phyloP scores from a whole-genome alignment of 1,140 invertebrate genomes.

The Philaenus spumarius region DNA sequence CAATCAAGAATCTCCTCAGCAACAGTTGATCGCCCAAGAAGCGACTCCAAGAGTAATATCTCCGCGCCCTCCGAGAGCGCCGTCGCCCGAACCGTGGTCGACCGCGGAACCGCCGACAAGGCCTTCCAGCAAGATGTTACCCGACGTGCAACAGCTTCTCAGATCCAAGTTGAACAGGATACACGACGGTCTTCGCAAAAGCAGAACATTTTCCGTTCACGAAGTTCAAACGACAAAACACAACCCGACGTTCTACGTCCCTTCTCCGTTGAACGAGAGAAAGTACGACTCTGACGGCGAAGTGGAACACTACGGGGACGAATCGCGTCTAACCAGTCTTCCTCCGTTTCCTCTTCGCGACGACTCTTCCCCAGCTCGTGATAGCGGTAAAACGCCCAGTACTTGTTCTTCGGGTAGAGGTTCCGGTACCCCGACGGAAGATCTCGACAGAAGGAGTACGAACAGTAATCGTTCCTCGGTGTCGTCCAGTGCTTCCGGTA shows the following conservation, averaged over 20 bases:
- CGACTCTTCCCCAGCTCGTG: background rate
- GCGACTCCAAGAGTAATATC: conserved; percentile 39
- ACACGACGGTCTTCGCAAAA: conserved; percentile 54
- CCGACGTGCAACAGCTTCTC: conserved; percentile 52
- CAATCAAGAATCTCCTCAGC: conserved; percentile 26
- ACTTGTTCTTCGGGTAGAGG: conserved; percentile 24
- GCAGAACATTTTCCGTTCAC: conserved; percentile 56
- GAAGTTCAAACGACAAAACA: conserved; percentile 47
- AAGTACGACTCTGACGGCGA: conserved; percentile 26
- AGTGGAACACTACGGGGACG: conserved; percentile 18
- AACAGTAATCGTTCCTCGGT: conserved; percentile 7
- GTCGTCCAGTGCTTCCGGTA: background rate
- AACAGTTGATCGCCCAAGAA: conserved; percentile 43
- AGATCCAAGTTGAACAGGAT: conserved; percentile 57
- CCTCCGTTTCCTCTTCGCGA: conserved; percentile 15
- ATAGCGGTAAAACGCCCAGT: conserved; percentile 30
- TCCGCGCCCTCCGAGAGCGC: conserved; percentile 40
- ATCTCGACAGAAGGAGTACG: conserved; percentile 15
- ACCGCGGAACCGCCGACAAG: conserved; percentile 10
- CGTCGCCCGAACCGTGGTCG: conserved; percentile 38
- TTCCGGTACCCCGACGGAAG: conserved; percentile 28
- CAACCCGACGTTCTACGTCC: conserved; percentile 56
- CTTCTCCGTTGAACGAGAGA: conserved; percentile 44
- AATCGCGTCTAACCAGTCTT: background rate
- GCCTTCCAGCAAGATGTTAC: conserved; percentile 32